These are phyloP conservation scores for Boloria selene DNA, from an alignment of 2,888 invertebrate species.

Conservation along the genomic window DNA sequence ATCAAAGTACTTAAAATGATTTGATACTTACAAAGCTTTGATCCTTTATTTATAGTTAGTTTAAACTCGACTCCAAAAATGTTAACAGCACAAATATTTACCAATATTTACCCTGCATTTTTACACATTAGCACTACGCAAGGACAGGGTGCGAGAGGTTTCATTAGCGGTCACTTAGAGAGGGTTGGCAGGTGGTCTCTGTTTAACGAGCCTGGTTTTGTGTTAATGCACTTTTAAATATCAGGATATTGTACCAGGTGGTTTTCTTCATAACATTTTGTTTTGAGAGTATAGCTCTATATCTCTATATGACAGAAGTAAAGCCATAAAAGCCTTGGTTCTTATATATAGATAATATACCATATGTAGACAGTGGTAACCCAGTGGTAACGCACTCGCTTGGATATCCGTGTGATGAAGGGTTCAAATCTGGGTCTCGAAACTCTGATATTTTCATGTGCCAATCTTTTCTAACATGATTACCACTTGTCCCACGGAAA, in stretches of 20 bases:
- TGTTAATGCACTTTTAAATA: constrained; percentile 40
- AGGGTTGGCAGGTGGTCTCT: constrained; percentile 78
- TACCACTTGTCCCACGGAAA: too few species aligned
- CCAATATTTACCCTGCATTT: constrained; percentile 63
- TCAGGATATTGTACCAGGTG: constrained; percentile 2
- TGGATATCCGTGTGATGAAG: too few species aligned
- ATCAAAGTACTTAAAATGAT: too few species aligned
- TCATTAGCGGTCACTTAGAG: constrained; percentile 73
- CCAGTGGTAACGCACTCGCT: too few species aligned
- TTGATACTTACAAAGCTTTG: too few species aligned
- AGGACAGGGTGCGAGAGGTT: constrained; percentile 48
- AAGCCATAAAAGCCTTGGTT: too few species aligned
- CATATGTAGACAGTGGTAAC: too few species aligned
- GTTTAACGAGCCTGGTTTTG: constrained; percentile 57
- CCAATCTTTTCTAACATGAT: too few species aligned
- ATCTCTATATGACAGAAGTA: too few species aligned
- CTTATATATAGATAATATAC: too few species aligned
- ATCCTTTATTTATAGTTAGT: neutral
- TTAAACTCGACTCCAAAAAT: constrained; percentile 15
- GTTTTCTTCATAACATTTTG: neutral
- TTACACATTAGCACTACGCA: constrained; percentile 49
- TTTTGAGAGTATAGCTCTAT: neutral
- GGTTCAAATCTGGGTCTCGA: too few species aligned
- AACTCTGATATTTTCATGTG: too few species aligned
- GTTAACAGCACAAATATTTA: constrained; percentile 32